Percentiles rank a stretch among this genome's conserved stretches.
These are phyloP conservation scores for Cryptomyrus ogoouensis DNA, from an alignment of 2,113 vertebrate genomes.

Conservation along the genomic window DNA sequence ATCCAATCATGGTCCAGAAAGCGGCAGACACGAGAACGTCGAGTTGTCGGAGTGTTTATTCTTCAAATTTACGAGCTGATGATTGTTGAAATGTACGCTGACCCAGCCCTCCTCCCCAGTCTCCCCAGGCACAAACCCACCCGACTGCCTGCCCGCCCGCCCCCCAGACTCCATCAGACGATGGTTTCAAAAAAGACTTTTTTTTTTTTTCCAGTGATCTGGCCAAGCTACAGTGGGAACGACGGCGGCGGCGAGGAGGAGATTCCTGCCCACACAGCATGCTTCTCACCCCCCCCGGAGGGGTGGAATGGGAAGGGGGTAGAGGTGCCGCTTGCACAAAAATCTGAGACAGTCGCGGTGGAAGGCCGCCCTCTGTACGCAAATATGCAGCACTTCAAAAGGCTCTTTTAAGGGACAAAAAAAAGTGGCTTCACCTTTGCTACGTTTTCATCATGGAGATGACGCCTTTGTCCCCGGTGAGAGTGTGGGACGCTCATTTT, in stretches of 20 bases:
- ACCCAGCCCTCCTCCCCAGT: background rate
- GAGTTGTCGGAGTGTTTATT: background rate
- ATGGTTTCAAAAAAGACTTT: slow-evolving; percentile 1
- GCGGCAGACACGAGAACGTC: background rate
- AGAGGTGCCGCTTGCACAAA: background rate
- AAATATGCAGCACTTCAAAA: slow-evolving; percentile 57
- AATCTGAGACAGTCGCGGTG: background rate
- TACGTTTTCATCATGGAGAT: slow-evolving; percentile 56
- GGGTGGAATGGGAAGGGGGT: background rate
- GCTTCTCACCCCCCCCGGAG: background rate
- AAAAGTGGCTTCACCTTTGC: slow-evolving; percentile 55
- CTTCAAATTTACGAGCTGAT: background rate
- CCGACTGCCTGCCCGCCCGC: background rate
- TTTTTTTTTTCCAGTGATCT: background rate
- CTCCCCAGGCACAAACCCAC: background rate
- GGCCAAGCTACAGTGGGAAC: background rate
- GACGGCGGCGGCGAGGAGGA: background rate
- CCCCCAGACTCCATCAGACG: background rate
- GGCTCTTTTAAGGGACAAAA: slow-evolving; percentile 53
- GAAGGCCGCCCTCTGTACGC: slow-evolving; percentile 23
- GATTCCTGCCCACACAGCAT: slow-evolving; percentile 8
- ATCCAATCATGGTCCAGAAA: background rate
- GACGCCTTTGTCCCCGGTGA: slow-evolving; percentile 12
- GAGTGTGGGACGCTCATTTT: background rate
- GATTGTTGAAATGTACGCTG: background rate